Conservation (phyloP, 2,797 vertebrate species). For the Silurus aristotelis region DNA sequence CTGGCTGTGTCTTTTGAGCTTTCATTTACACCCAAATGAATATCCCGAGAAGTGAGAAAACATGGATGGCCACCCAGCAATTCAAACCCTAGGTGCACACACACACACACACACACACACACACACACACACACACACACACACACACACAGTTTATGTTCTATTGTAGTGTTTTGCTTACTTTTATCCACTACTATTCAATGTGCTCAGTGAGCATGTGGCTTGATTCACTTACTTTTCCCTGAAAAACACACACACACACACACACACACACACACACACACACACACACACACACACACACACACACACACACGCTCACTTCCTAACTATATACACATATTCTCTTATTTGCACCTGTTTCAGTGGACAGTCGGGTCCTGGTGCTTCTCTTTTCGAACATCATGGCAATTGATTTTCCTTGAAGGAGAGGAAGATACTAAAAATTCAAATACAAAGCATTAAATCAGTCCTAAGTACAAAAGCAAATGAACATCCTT, state of each 20-base stretch:
- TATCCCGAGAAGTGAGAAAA: conserved; percentile 88
- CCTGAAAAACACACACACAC: neutral
- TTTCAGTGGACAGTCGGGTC: conserved; percentile 20
- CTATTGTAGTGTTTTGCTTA: neutral
- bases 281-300: no score
- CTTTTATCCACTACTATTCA: neutral
- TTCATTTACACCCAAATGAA: conserved; percentile 91
- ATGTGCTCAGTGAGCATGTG: conserved; percentile 3
- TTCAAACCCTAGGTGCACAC: conserved; percentile 60
- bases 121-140: conserved; percentile 3
- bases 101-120: neutral
- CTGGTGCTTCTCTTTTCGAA: conserved; percentile 95
- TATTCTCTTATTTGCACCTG: neutral
- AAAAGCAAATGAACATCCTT: conserved; percentile 42
- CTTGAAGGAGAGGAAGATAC: conserved; percentile 88
- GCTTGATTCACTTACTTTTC: neutral
- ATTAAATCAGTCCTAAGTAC: neutral
- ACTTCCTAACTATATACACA: neutral
- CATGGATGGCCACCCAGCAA: conserved; percentile 87
- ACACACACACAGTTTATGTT: conserved; percentile 6
- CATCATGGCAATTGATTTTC: conserved; percentile 93
- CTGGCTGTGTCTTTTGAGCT: conserved; percentile 84
- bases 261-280: neutral
- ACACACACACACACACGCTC: neutral
- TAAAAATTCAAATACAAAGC: conserved; percentile 63